Evolutionary conservation across 2,113 vertebrate species (phyloP).

Genomic region (Onychostruthus taczanowskii): DNA sequence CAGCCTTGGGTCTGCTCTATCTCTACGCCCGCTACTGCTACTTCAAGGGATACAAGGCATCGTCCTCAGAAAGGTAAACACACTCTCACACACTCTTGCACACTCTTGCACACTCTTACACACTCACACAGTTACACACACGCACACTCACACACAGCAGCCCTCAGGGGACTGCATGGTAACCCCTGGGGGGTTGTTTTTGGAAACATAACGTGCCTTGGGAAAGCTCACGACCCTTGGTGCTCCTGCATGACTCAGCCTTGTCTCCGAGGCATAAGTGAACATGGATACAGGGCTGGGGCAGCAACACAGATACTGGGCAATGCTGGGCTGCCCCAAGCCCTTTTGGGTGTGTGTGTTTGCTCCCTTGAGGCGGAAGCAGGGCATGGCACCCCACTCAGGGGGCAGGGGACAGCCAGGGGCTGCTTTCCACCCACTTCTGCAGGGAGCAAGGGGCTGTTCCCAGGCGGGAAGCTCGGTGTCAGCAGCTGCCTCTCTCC

Average conservation of each 20-base stretch:
- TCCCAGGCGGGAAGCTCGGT: accelerated
- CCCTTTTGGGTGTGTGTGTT: accelerated
- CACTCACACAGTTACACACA: not conserved
- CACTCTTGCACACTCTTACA: not conserved
- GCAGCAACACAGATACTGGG: accelerated
- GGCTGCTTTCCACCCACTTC: not conserved
- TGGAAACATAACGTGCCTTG: not conserved
- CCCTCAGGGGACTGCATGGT: not conserved
- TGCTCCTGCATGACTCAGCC: not conserved
- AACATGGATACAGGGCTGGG: not conserved
- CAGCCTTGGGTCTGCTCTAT: conserved; percentile 82
- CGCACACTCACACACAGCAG: not conserved
- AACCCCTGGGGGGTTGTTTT: not conserved
- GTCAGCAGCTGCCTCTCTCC: not conserved
- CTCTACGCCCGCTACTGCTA: conserved; percentile 81
- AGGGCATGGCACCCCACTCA: accelerated
- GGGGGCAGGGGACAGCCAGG: not conserved
- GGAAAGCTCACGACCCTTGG: not conserved
- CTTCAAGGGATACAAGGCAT: conserved; percentile 81
- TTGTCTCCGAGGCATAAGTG: accelerated
- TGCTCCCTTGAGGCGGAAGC: not conserved
- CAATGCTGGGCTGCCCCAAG: not conserved
- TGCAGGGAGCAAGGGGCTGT: not conserved
- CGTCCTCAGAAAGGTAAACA: conserved; percentile 78
- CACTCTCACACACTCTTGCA: not conserved